Base-by-base conservation (phyloP, 2,113 vertebrate species). In the Dendropsophus ebraccatus region DNA sequence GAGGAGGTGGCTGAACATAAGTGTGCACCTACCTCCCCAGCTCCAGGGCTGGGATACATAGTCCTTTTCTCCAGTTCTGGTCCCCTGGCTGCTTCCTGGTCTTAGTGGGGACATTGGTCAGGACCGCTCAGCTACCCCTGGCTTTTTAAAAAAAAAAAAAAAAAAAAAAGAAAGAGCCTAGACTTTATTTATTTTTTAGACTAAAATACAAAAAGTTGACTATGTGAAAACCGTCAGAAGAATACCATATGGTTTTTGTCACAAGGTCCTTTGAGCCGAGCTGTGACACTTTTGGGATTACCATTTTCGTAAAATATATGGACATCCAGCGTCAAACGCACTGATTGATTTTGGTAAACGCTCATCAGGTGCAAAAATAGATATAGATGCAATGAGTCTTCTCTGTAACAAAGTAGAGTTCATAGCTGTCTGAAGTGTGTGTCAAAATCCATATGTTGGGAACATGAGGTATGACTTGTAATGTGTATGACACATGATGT, bases 381-480 rank as follows among this genome's bases (percentile, higher is more conserved):
- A 37, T 62, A 0, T 28, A 47, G 23, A 37, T 19, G 74, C 75
- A 78, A n/a, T 12, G 16, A 60, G 23, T 35, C 54, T 45, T n/a
- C 13, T 17, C 32, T 65, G 77, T 25, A 65, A 65, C 78, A 45
- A 47, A 32, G 58, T 16, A 62, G 23, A 62, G 56, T 25, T 81
- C 74, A 30, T 52, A 3, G 47, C 49, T 52, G 45, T 28, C 45
- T 82, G 9, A 30, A 21, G 17, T 10, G 11, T 45, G 56, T 67
- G 60, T 82, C 79, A 82, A 82, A 69, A 30, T 69, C 62, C 62
- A 69, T 82, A 82, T 82, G 80, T 52, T 50, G n/a, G n/a, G n/a
- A 28, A 25, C 47, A 16, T 50, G 45, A 82, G 65, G 13, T 50
- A 67, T 82, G 62, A 28, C 25, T 35, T 70, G 62, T 70, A 70